Conservation (phyloP, 2,113 vertebrate genomes). For the Petroica traversi region DNA sequence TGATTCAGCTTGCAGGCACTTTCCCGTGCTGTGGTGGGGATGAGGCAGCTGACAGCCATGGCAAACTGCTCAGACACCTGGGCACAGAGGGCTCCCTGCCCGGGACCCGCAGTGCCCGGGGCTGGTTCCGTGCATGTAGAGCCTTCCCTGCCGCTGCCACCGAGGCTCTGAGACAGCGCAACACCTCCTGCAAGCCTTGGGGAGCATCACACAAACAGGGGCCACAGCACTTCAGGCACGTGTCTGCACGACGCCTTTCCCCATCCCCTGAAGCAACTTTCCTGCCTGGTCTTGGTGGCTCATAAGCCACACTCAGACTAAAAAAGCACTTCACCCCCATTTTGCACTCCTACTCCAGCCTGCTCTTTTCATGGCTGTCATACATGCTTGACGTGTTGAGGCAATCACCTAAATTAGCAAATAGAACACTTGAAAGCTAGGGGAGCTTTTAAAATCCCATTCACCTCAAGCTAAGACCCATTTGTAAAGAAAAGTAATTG, state of each 20-base stretch:
- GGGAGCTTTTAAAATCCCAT: background rate
- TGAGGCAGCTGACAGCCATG: background rate
- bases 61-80: background rate
- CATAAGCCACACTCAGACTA: background rate
- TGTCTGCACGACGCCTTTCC: accelerated
- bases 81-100: background rate
- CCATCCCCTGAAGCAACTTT: background rate
- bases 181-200: accelerated
- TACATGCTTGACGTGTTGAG: background rate
- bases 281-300: background rate
- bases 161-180: background rate
- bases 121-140: accelerated
- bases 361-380: background rate
- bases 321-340: background rate
- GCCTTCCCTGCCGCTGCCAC: accelerated
- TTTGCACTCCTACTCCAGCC: background rate
- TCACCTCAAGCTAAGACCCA: background rate
- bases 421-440: background rate
- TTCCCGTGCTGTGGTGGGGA: accelerated
- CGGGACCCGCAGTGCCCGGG: accelerated
- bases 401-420: background rate
- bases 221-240: accelerated
- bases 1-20: background rate
- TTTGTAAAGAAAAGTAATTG: background rate
- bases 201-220: accelerated